Percentiles rank a stretch among this genome's conserved stretches.
phyloP scores from a whole-genome alignment of 2,888 invertebrate genomes.

The Bruchidius siliquastri region DNA sequence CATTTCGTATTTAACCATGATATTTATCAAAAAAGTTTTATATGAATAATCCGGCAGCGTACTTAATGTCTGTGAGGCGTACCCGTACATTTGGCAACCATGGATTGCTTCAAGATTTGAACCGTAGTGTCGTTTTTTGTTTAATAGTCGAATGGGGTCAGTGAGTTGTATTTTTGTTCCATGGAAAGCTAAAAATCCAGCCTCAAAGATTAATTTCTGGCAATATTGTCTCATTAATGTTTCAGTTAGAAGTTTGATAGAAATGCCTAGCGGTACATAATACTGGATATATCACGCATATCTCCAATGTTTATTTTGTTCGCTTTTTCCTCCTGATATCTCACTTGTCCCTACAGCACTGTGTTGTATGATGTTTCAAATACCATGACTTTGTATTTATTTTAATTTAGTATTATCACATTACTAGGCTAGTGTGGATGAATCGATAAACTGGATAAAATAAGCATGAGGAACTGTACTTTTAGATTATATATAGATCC shows the following conservation, averaged over 20 bases:
- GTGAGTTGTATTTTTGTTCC: no score
- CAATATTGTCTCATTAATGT: no score
- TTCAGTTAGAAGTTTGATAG: neutral
- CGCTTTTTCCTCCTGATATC: slow-evolving; percentile 12
- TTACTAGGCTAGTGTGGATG: neutral
- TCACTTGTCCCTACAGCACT: slow-evolving; percentile 11
- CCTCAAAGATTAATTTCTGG: no score
- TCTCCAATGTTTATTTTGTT: slow-evolving; percentile 7
- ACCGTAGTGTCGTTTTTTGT: no score
- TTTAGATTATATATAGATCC: neutral
- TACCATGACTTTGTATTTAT: neutral
- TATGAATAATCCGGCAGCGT: no score
- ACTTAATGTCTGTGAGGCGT: no score
- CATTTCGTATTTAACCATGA: no score
- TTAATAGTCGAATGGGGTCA: no score
- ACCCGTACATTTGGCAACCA: no score
- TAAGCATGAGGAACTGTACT: neutral
- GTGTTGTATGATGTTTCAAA: slow-evolving; percentile 7
- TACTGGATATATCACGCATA: neutral
- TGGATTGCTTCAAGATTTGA: no score
- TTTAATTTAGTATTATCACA: neutral
- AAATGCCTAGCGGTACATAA: neutral
- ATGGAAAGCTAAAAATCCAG: no score
- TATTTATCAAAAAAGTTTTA: no score
- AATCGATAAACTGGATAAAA: neutral